Percentiles rank a stretch among this genome's conserved stretches.
phyloP scores from a whole-genome alignment of 2,113 vertebrate genomes.

The crab-eating macaque (Macaca fascicularis) region DNA sequence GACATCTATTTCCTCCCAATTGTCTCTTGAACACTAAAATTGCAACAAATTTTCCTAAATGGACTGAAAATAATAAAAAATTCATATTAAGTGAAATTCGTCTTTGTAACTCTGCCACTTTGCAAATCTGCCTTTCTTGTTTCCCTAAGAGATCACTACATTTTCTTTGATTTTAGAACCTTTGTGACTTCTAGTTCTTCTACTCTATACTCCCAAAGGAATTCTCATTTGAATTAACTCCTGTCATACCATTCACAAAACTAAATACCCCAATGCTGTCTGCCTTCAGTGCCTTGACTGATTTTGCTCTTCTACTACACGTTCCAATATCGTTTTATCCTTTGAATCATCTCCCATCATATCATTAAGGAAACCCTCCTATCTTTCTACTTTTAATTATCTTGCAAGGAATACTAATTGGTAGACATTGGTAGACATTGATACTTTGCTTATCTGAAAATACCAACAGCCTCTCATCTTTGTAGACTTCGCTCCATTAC shows the following conservation, averaged over 20 bases:
- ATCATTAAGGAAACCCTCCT: background rate
- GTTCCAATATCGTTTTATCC: background rate
- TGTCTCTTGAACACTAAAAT: constrained; percentile 44
- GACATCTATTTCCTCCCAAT: constrained; percentile 43
- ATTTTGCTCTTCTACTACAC: background rate
- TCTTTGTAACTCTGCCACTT: background rate
- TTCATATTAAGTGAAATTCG: constrained; percentile 38
- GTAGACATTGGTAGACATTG: background rate
- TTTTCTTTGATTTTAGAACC: background rate
- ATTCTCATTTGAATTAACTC: background rate
- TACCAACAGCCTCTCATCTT: background rate
- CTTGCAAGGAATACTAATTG: background rate
- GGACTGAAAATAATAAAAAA: constrained; percentile 47
- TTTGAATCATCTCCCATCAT: background rate
- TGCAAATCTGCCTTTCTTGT: background rate
- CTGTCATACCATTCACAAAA: background rate
- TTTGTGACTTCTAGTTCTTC: background rate
- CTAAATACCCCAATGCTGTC: background rate
- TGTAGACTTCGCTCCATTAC: background rate
- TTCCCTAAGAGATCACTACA: background rate
- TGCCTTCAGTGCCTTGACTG: background rate
- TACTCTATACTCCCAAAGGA: background rate
- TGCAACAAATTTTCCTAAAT: constrained; percentile 36
- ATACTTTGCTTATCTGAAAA: background rate
- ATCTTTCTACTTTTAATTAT: background rate